phyloP scores from a whole-genome alignment of 64 coral and sea anemone species.

The Acropora yongei region DNA sequence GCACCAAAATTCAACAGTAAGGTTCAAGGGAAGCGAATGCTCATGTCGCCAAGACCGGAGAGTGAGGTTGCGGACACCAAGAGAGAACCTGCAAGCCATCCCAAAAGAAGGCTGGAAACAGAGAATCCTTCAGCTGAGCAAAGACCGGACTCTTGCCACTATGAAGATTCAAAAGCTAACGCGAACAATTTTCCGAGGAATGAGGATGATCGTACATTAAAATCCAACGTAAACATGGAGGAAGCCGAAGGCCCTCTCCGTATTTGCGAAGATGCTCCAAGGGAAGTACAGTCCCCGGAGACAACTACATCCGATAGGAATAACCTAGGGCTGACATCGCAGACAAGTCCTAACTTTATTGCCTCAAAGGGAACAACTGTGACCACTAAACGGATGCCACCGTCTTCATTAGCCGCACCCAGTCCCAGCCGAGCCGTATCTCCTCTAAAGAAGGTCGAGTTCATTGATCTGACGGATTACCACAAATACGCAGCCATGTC shows the following conservation, averaged over 20 bases:
- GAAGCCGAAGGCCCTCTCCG: background rate
- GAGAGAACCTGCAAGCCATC: background rate
- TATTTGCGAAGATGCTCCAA: background rate
- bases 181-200: background rate
- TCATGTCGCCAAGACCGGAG: background rate
- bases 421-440: background rate
- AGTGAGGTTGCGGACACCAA: background rate
- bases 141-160: too few relatives aligned
- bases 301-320: background rate
- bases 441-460: conserved; percentile 5
- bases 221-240: background rate
- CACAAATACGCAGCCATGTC: background rate
- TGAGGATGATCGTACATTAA: background rate
- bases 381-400: background rate
- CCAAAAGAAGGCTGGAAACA: background rate
- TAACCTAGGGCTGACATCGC: background rate
- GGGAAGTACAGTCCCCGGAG: background rate
- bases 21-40: background rate
- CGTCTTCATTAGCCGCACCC: conserved; percentile 1
- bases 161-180: background rate
- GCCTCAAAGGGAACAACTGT: background rate
- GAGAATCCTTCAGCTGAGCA: background rate
- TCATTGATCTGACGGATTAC: conserved; percentile 39
- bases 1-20: background rate
- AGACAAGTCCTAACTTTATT: background rate